Evolutionary conservation across 2,888 invertebrate genomes (phyloP), one percentile per base, ranked within the genome.

Genomic region (Xestia xanthographa): DNA sequence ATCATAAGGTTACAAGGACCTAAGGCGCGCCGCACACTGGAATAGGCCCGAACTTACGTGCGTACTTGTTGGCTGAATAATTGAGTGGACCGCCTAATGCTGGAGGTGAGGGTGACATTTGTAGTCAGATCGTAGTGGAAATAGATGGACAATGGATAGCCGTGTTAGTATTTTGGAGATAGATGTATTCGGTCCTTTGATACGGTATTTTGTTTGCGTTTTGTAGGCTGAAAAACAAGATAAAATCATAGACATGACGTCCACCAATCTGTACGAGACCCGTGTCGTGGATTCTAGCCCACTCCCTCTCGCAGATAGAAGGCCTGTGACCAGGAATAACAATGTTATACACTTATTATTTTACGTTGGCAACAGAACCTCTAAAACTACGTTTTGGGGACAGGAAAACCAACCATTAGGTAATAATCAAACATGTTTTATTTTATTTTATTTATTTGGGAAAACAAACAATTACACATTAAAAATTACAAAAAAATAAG

Each of bases 1-100:
- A 86, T 88, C 88, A 88, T 86, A 81, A 75, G 83, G 78, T 58
- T 71, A 83, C 88, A 82, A 85, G 87, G 74, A 69, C 80, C 83
- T 79, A 86, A 87, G 81, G 87, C 80, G 79, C 79, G 77, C 70
- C 79, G 80, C 77, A 77, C 80, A 86, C 84, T 72, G 71, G 76
- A 84, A 80, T 80, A 78, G 75, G 12, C 81, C 75, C 65, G 72
- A 69, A 60, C 68, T 75, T 62, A 45, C 72, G 70, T 66, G 80
- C 79, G n/a, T n/a, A 63, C 77, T 79, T 82, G 85, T 86, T 73
- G 65, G 34, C 56, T 86, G 85, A 88, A 88, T 88, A 85, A 86
- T 88, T 84, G 86, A 88, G 74, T 68, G 67, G 53, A 67, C 43
- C 66, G 70, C 77, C 71, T 77, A 82, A 84, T 85, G 68, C 70